A percentile compares a stretch with the other conserved stretches of the same genome.
Conservation (phyloP, 2,888 invertebrate species). For the Hypomecis punctinalis region DNA sequence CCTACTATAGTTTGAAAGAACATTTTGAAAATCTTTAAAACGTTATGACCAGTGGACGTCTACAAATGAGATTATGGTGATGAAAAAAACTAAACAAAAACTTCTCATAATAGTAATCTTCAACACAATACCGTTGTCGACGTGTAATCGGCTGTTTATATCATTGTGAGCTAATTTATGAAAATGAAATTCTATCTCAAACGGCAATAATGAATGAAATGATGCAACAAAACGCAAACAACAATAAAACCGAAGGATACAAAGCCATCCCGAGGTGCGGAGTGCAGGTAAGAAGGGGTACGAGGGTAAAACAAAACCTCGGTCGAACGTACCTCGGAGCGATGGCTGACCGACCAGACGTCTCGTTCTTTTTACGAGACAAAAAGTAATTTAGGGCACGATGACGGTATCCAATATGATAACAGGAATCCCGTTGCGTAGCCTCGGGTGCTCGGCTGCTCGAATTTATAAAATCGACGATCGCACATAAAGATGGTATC, state of each 20-base stretch:
- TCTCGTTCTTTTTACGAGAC: slow-evolving; percentile 69
- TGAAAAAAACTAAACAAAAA: not conserved
- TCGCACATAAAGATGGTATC: slow-evolving; percentile 52
- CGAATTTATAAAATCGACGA: slow-evolving; percentile 53
- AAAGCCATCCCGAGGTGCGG: slow-evolving; percentile 60
- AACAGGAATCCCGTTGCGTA: slow-evolving; percentile 82
- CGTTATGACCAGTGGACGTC: too few species aligned
- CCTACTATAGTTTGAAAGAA: too few species aligned
- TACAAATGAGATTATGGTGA: too few species aligned
- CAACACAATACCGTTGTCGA: slow-evolving; percentile 15
- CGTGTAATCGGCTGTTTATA: slow-evolving; percentile 21
- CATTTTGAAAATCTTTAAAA: too few species aligned
- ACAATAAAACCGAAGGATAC: slow-evolving; percentile 54
- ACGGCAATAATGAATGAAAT: slow-evolving; percentile 46
- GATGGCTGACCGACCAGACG: slow-evolving; percentile 54
- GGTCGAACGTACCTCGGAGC: slow-evolving; percentile 74
- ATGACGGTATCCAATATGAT: slow-evolving; percentile 78
- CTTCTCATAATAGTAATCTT: not conserved
- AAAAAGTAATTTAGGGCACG: slow-evolving; percentile 79
- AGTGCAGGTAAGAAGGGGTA: slow-evolving; percentile 77
- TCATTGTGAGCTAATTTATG: slow-evolving; percentile 24
- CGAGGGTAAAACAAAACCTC: slow-evolving; percentile 60
- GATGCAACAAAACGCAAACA: slow-evolving; percentile 50
- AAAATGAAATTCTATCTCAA: slow-evolving; percentile 26
- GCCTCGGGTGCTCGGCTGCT: slow-evolving; percentile 65